phyloP scores from a whole-genome alignment of 2,797 vertebrate genomes.

The Sitta carolinensis region DNA sequence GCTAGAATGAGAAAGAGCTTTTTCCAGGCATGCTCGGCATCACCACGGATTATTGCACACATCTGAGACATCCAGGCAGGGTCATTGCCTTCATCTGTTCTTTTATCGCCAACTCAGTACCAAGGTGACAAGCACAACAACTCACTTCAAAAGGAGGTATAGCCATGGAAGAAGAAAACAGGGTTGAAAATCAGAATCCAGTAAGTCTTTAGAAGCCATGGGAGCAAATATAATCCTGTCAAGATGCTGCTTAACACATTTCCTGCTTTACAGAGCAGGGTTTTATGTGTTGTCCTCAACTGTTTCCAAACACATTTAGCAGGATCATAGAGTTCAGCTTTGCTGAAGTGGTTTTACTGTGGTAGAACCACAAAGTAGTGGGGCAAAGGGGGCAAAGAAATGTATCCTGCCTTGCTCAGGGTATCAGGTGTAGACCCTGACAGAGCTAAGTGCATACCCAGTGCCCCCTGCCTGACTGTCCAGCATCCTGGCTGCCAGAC shows the following conservation, averaged over 20 bases:
- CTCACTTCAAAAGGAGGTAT: not conserved
- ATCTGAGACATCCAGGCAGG: not conserved
- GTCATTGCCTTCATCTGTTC: not conserved
- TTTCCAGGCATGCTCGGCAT: not conserved
- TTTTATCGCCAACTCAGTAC: constrained; percentile 5
- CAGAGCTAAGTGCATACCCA: not conserved
- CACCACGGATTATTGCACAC: not conserved
- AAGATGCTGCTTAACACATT: not conserved
- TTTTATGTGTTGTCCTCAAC: not conserved
- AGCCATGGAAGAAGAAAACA: not conserved
- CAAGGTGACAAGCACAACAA: not conserved
- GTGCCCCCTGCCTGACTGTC: not conserved
- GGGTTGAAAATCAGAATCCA: not conserved
- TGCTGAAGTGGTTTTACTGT: not conserved
- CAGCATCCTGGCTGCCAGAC: not conserved
- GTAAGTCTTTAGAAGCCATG: not conserved
- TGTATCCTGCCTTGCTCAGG: not conserved
- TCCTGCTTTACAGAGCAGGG: not conserved
- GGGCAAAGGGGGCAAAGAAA: not conserved
- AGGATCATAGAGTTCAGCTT: not conserved
- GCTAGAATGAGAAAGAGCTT: not conserved
- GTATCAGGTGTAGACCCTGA: not conserved
- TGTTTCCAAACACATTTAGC: not conserved
- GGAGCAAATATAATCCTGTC: not conserved
- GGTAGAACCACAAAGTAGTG: not conserved